phyloP scores from a whole-genome alignment of 2,113 vertebrate species.

The Neolamprologus modestus region DNA sequence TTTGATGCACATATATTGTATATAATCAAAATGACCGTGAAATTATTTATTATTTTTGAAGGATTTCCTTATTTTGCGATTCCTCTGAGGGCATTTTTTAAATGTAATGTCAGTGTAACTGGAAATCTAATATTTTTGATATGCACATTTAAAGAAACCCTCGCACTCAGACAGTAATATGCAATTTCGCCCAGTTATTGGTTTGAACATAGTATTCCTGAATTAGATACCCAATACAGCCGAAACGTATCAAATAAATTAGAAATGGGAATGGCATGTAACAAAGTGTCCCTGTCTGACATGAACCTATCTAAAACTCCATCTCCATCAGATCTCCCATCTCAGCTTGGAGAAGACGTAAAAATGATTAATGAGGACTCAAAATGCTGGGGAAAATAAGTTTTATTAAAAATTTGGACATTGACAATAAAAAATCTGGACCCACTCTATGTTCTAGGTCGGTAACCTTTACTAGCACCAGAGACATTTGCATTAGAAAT shows the following conservation, averaged over 20 bases:
- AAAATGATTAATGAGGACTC: neutral
- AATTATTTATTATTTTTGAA: neutral
- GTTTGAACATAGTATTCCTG: neutral
- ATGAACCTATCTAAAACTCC: neutral
- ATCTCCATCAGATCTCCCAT: neutral
- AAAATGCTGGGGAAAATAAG: neutral
- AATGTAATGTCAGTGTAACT: neutral
- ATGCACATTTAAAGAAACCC: neutral
- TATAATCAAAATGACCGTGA: neutral
- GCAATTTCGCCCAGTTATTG: neutral
- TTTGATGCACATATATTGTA: no score
- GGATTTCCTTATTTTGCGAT: neutral
- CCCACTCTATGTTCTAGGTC: neutral
- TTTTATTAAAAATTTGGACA: neutral
- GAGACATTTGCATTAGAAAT: neutral
- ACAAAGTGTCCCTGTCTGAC: neutral
- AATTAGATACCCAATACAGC: neutral
- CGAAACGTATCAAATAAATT: neutral
- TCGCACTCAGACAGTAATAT: neutral
- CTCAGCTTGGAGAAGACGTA: neutral
- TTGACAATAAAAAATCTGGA: neutral
- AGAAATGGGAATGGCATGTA: neutral
- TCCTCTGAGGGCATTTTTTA: neutral
- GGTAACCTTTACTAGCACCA: neutral
- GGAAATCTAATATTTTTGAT: neutral